Evolutionary conservation across 2,113 vertebrate genomes (phyloP).

Genomic region (Chitala chitala): DNA sequence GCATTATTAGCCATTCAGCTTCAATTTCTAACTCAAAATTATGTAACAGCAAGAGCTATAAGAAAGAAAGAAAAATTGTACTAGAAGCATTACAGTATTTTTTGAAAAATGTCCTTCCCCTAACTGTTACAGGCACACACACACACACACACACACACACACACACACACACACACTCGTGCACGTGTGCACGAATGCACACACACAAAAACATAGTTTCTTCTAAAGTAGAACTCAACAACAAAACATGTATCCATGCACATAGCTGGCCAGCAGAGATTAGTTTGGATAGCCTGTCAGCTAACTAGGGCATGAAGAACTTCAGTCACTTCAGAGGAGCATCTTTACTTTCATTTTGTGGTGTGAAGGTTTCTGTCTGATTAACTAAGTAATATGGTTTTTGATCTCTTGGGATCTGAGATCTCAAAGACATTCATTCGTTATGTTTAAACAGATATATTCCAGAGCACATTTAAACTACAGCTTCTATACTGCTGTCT

Average conservation of each 20-base stretch:
- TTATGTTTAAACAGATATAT: not conserved
- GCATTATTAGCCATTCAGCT: not conserved
- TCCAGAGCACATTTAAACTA: not conserved
- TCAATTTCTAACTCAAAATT: not conserved
- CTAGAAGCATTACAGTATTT: not conserved
- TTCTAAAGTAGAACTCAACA: not conserved
- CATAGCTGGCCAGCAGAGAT: not conserved
- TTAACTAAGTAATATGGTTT: not conserved
- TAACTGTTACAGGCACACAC: too few relatives aligned
- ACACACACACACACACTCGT: too few relatives aligned
- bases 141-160: too few relatives aligned
- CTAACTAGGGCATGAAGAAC: conserved; percentile 1
- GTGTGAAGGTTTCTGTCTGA: not conserved
- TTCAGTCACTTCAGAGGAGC: not conserved
- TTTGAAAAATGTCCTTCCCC: not conserved
- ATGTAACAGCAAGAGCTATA: not conserved
- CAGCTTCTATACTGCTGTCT: not conserved
- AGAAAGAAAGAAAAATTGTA: not conserved
- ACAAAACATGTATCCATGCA: not conserved
- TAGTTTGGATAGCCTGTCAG: not conserved
- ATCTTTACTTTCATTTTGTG: not conserved
- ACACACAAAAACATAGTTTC: not conserved
- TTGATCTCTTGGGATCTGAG: not conserved
- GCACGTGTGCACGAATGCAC: too few relatives aligned
- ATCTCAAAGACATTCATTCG: not conserved